Evolutionary conservation across 2,888 invertebrate species (phyloP).

Genomic region (Clitarchus hookeri): DNA sequence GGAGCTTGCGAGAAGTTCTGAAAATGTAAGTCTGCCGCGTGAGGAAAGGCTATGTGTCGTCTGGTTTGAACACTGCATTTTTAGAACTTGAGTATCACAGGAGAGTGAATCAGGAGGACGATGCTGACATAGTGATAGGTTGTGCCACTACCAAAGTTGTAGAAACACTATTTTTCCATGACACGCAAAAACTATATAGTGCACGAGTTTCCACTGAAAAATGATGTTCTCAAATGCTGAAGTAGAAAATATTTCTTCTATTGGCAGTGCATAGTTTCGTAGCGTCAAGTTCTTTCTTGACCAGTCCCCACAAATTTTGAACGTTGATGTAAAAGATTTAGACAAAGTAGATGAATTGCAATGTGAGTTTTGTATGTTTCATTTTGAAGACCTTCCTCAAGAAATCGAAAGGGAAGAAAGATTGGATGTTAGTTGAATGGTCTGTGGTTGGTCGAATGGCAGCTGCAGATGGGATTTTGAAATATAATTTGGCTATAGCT

Average conservation of each 20-base stretch:
- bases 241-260: neutral
- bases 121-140: neutral
- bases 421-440: neutral
- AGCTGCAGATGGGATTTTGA: too few relatives aligned
- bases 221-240: neutral
- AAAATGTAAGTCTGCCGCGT: neutral
- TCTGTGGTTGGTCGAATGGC: too few relatives aligned
- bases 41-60: constrained; percentile 1
- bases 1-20: too few relatives aligned
- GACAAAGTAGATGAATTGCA: neutral
- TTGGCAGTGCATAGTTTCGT: neutral
- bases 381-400: too few relatives aligned
- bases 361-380: too few relatives aligned
- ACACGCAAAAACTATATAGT: neutral
- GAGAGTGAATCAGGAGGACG: neutral
- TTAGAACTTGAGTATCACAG: neutral
- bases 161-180: neutral
- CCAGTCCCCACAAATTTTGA: neutral
- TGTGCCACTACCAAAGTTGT: neutral
- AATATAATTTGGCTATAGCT: too few relatives aligned
- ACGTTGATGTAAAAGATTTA: neutral
- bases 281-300: neutral
- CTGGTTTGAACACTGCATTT: neutral
- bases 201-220: neutral
- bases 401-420: neutral